Evolutionary conservation across 2,113 vertebrate genomes (phyloP).

Genomic region (Pollachius pollachius): DNA sequence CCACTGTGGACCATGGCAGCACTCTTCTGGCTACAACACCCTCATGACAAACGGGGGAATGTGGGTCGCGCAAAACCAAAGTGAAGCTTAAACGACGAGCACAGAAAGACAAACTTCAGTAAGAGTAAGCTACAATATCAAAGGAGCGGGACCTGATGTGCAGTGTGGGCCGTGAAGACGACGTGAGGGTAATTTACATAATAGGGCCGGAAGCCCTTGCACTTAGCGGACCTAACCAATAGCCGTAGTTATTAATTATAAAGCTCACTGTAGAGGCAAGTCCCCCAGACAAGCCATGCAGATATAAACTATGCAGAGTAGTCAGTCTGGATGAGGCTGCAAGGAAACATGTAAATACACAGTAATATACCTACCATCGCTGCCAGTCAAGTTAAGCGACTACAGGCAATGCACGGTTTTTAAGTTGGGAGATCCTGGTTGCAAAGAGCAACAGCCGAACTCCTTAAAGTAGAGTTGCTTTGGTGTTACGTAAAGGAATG

Average conservation of each 20-base stretch:
- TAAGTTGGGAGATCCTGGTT: conserved; percentile 25
- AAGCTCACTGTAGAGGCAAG: conserved; percentile 31
- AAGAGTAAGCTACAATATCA: conserved; percentile 19
- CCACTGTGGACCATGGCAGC: conserved; percentile 36
- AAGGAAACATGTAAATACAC: conserved; percentile 41
- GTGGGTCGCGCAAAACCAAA: conserved; percentile 27
- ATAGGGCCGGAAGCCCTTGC: conserved; percentile 40
- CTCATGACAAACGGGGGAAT: conserved; percentile 38
- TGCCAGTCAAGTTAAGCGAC: conserved; percentile 14
- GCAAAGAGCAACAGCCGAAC: conserved; percentile 9
- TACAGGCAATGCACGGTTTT: conserved; percentile 14
- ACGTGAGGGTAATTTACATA: conserved; percentile 32
- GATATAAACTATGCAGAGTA: conserved; percentile 48
- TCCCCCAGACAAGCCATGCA: conserved; percentile 63
- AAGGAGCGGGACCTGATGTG: conserved; percentile 29
- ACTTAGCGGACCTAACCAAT: conserved; percentile 33
- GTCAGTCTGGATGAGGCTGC: conserved; percentile 37
- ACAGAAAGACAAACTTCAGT: conserved; percentile 38
- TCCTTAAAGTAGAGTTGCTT: neutral
- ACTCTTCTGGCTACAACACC: conserved; percentile 40
- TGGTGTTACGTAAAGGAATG: neutral
- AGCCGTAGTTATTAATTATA: conserved; percentile 27
- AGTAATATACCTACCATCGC: conserved; percentile 35
- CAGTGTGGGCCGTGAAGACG: conserved; percentile 39
- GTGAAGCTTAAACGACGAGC: conserved; percentile 18